Base-by-base conservation (phyloP, 2,113 vertebrate genomes). In the Bubo blakistoni region DNA sequence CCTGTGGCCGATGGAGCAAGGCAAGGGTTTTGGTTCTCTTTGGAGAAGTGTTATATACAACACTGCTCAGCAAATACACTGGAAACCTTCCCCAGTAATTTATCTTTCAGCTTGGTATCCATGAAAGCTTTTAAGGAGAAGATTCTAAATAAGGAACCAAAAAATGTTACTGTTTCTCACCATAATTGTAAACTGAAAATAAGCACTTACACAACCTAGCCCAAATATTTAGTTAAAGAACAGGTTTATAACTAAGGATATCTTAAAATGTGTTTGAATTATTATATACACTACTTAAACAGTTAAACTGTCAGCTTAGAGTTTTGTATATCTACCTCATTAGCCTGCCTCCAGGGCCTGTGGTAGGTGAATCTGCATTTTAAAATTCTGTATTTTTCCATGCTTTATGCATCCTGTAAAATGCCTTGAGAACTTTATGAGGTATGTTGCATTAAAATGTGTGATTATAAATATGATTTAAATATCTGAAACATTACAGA, bases 381-480 rank as follows among this genome's bases (percentile, higher is more conserved):
- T 97, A 97, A 96, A 97, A 97, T 98, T 98, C 98, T 96, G 97
- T 96, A 89, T 96, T 97, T 98, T 98, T 92, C 94, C 83, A 81
- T 98, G 96, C 91, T 98, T 98, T 98, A 98, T 98, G 97, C 91
- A 17, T 83, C 96, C 93, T 96, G 97, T 98, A 98, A 98, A 98
- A 98, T 22, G 98, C 97, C 91, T 95, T 96, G 96, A 98, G 97
- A 98, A 98, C 96, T 98, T 98, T 98, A 98, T 94, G 98, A 95
- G 96, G 94, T 97, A 98, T 97, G 97, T 92, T 97, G 96, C 93
- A 93, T 98, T 98, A 98, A 98, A 98, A 97, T 98, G 98, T 98
- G 97, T 97, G 98, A 98, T 98, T 98, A 98, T 98, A 98, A 98
- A 98, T 97, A 98, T 98, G 98, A 98, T 98, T 98, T 98, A 98